Evolutionary conservation across 2,888 invertebrate genomes (phyloP).

Genomic region (Ceramica pisi): DNA sequence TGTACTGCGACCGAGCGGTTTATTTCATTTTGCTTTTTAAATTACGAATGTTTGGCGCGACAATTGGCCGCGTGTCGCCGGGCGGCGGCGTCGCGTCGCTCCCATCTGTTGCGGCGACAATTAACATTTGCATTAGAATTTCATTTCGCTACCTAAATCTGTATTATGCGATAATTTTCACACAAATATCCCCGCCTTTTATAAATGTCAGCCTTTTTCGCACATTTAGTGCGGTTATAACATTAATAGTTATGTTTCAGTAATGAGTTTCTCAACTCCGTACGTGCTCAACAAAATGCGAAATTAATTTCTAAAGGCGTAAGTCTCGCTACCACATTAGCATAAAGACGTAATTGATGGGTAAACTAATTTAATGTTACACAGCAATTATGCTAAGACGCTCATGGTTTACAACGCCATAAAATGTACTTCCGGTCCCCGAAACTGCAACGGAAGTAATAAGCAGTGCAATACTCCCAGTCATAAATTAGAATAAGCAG

Average conservation of each 20-base stretch:
- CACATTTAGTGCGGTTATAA: constrained; percentile 39
- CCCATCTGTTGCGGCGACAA: constrained; percentile 88
- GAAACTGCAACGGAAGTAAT: constrained; percentile 89
- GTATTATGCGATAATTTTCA: constrained; percentile 63
- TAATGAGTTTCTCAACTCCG: constrained; percentile 58
- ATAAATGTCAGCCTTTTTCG: constrained; percentile 42
- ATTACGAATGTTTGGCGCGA: constrained; percentile 89
- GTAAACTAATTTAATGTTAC: constrained; percentile 88
- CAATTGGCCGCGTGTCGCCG: constrained; percentile 81
- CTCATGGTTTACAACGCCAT: constrained; percentile 88
- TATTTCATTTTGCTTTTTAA: constrained; percentile 90
- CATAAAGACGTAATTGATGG: constrained; percentile 88
- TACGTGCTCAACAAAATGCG: constrained; percentile 64
- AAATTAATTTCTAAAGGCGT: constrained; percentile 71
- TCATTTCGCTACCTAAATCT: constrained; percentile 70
- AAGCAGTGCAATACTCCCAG: constrained; percentile 88
- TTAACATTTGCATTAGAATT: constrained; percentile 86
- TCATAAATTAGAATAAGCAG: constrained; percentile 89
- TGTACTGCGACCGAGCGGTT: constrained; percentile 89
- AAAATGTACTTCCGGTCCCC: constrained; percentile 86
- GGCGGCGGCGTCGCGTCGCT: constrained; percentile 71
- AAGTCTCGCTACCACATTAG: constrained; percentile 76
- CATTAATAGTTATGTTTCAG: constrained; percentile 58
- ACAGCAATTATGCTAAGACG: constrained; percentile 89
- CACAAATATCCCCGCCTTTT: constrained; percentile 48